A percentile compares a stretch with the other conserved stretches of the same genome.
Evolutionary conservation across 2,888 invertebrate genomes (phyloP).

Genomic region (Nymphalis c-album): DNA sequence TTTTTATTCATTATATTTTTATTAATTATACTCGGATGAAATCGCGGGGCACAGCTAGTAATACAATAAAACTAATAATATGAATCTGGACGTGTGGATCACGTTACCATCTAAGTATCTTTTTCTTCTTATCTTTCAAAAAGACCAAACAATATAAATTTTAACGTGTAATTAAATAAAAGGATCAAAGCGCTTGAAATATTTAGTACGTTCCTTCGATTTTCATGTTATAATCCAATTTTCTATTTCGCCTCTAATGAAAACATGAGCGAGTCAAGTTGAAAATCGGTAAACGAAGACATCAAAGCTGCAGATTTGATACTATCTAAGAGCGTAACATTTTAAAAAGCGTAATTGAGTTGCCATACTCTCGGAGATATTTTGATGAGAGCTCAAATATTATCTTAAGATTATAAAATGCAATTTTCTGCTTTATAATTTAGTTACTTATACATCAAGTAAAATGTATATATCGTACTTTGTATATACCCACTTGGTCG

Average conservation of each 20-base stretch:
- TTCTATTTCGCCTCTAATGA: conserved; percentile 58
- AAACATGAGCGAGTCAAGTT: conserved; percentile 60
- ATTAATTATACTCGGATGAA: too few relatives aligned
- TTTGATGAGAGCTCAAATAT: conserved; percentile 15
- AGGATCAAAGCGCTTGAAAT: conserved; percentile 49
- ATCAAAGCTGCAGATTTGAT: conserved; percentile 56
- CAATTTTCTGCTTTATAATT: not conserved
- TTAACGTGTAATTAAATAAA: conserved; percentile 56
- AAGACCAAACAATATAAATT: conserved; percentile 30
- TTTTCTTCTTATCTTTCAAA: too few relatives aligned
- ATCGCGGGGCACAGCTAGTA: too few relatives aligned
- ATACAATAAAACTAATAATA: too few relatives aligned
- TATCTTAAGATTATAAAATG: not conserved
- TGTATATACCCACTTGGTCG: too few relatives aligned
- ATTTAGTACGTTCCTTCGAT: conserved; percentile 50
- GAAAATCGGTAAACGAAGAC: conserved; percentile 63
- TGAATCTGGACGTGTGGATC: too few relatives aligned
- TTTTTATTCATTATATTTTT: too few relatives aligned
- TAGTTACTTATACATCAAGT: not conserved
- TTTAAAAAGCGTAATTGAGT: conserved; percentile 27
- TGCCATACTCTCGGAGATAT: conserved; percentile 6
- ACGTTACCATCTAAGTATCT: too few relatives aligned
- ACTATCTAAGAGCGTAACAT: conserved; percentile 21
- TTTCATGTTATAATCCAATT: conserved; percentile 65
- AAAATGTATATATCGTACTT: too few relatives aligned